Conservation (phyloP, 1,140 invertebrate genomes). For the Drosophila sp. region DNA sequence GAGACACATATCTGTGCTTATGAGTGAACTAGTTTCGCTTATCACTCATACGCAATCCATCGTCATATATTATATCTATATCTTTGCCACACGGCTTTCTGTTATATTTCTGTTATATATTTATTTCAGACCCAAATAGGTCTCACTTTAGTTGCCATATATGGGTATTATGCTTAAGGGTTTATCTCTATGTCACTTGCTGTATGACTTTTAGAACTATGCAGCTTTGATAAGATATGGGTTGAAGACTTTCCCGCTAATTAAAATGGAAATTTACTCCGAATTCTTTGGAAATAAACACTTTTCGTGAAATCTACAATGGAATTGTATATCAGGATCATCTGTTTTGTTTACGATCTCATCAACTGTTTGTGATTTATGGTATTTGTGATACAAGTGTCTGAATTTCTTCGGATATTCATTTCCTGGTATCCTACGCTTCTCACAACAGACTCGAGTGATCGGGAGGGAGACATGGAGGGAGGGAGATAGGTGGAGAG, state of each 20-base stretch:
- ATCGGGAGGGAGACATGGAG: not conserved
- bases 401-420: not conserved
- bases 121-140: not conserved
- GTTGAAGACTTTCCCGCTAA: conserved; percentile 5
- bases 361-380: conserved; percentile 10
- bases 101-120: not conserved
- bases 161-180: conserved; percentile 5
- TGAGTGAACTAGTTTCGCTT: conserved; percentile 15
- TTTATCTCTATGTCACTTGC: not conserved
- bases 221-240: conserved; percentile 2
- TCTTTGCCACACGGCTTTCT: not conserved
- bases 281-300: not conserved
- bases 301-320: not conserved
- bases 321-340: not conserved
- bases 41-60: conserved; percentile 1
- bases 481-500: not conserved
- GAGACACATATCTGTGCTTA: not conserved
- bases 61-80: conserved; percentile 7
- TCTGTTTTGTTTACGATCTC: conserved; percentile 4
- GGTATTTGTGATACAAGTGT: not conserved
- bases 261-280: conserved; percentile 4
- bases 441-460: not conserved
- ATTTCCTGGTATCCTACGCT: conserved; percentile 19
- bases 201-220: not conserved
- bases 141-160: not conserved